Evolutionary conservation across 2,888 invertebrate species (phyloP), one percentile per base, ranked within the genome.

Genomic region (Eulithis testata): DNA sequence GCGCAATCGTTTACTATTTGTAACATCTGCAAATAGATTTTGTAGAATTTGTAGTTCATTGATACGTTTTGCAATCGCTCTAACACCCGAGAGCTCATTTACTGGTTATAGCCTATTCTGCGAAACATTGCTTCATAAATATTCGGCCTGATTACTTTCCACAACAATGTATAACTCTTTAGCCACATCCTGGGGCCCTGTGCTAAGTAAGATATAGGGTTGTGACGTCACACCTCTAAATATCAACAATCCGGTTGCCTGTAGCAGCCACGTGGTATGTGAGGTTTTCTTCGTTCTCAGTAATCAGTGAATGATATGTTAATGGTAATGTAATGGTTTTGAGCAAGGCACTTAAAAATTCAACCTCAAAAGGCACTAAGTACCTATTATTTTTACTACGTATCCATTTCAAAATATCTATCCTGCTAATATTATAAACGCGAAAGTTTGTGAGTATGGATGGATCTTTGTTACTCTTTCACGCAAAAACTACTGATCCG

Each of bases 71-170:
- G 66, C 58, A 66, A 66, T 58, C 37, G 62, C 11, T 53, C 31
- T 57, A 60, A 51, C 65, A 58, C 21, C 51, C 50, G 36, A 27
- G 59, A 50, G 52, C 47, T 40, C 59, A 60, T 63, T 21, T 65
- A 27, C 58, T 54, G 59, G 21, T 60, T 59, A 59, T 59, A 56
- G 52, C 61, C 54, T 63, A 63, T 66, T 63, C 66, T 67, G 2
- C n/a, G 68, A 68, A 68, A 14, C 47, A 27, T 60, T 55, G 58
- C 61, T 55, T 36, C 65, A 71, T 65, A 71, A 71, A 70, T 69
- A 71, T 59, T 67, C 60, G 71, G 37, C 73, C 70, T 55, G 66
- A 69, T 73, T 71, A 61, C 61, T 51, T 67, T 60, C 36, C 14
- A 62, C 61, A 56, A 65, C 68, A 65, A 47, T 62, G 61, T 64